Evolutionary conservation across 1,140 invertebrate genomes (phyloP).

Genomic region (Gryllus bimaculatus): DNA sequence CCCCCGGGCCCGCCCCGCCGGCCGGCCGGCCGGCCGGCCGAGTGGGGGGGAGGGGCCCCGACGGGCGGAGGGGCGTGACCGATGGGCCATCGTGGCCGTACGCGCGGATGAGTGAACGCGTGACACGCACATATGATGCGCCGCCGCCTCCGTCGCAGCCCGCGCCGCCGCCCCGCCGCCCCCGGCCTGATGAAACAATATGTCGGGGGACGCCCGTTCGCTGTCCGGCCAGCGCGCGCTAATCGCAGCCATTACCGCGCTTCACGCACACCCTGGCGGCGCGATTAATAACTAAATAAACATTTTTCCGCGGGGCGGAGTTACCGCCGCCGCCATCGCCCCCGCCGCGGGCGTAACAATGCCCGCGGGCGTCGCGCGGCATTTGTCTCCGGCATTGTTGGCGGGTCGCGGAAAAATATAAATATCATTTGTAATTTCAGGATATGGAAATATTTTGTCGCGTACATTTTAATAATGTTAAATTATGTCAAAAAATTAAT

Average conservation of each 20-base stretch:
- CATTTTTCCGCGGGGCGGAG: conserved; percentile 2
- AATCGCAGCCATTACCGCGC: not conserved
- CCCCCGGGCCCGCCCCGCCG: too few species aligned
- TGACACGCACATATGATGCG: not conserved
- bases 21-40: too few species aligned
- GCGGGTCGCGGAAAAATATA: not conserved
- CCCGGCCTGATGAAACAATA: conserved; percentile 3
- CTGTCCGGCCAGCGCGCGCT: not conserved
- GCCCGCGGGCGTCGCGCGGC: not conserved
- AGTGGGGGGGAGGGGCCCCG: not conserved
- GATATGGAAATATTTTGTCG: not conserved
- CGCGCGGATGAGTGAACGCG: not conserved
- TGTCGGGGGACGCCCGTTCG: not conserved
- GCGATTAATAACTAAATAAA: conserved; percentile 6
- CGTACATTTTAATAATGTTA: not conserved
- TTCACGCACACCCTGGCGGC: not conserved
- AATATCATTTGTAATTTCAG: conserved; percentile 1
- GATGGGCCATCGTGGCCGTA: not conserved
- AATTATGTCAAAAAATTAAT: conserved; percentile 2
- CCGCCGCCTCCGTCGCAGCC: not conserved
- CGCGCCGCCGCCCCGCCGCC: too few species aligned
- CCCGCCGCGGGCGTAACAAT: not conserved
- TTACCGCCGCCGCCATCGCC: not conserved
- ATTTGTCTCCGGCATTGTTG: not conserved
- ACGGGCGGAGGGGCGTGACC: not conserved